Conservation (phyloP, 1,140 invertebrate genomes). For the Bombus vancouverensis region DNA sequence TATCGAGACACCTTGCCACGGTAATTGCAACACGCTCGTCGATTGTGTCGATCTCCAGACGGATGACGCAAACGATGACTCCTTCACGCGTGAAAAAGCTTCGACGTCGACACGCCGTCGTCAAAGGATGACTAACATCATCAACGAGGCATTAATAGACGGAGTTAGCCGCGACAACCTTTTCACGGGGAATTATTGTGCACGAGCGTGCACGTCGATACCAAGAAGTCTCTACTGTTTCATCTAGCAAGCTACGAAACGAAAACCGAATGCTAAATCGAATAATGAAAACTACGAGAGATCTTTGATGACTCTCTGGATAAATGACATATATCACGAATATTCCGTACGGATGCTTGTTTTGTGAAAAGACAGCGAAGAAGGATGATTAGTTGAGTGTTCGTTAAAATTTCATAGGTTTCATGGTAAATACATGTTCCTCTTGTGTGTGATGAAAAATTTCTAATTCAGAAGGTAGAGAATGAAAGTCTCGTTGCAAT, state of each 20-base stretch:
- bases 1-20: slow-evolving; percentile 9
- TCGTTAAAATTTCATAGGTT: background rate
- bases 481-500: background rate
- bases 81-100: slow-evolving; percentile 32
- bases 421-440: background rate
- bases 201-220: background rate
- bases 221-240: background rate
- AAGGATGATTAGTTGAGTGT: too few relatives aligned
- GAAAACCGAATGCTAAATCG: slow-evolving; percentile 16
- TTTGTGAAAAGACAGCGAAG: background rate
- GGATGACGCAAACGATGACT: slow-evolving; percentile 53
- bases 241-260: background rate
- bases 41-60: slow-evolving; percentile 32
- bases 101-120: slow-evolving; percentile 21
- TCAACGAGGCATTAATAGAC: slow-evolving; percentile 31
- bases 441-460: too few relatives aligned
- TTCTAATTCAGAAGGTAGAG: background rate
- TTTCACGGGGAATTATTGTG: slow-evolving; percentile 2
- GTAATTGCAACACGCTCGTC: slow-evolving; percentile 46
- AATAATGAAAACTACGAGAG: background rate
- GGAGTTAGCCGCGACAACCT: background rate
- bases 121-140: slow-evolving; percentile 49
- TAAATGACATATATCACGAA: background rate
- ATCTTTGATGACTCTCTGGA: background rate
- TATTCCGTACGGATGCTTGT: background rate